Evolutionary conservation across 1,140 invertebrate genomes (phyloP), one percentile per base, ranked within the genome.

Genomic region (Himalopsyche phryganea): DNA sequence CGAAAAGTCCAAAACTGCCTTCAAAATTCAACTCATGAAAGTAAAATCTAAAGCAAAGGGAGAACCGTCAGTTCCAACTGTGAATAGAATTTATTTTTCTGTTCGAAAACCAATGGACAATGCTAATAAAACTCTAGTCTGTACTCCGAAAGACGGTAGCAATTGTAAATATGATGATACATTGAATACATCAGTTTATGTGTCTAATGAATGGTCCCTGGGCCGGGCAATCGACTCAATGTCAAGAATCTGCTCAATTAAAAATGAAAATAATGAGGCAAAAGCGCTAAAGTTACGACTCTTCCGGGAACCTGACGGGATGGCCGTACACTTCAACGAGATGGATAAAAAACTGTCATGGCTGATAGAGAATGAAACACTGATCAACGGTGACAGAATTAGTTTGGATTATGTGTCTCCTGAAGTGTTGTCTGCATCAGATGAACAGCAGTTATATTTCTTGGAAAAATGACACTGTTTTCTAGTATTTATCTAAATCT

Each of bases 1-100:
- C 5, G 33, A 57, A 1, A 60, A 60, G 53, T 57, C 61, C 11
- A 60, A 60, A 50, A 64, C 58, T 6, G 61, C 61, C 14, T 32
- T 64, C 1, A 64, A 64, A 45, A 51, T 64, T 20, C 61, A 57
- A 23, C 41, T 64, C 13, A 64, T 64, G 61, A 64, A 64, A 44
- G 17, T 64, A 6, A 64, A 64, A 60, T 60, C 57, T 1, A 64
- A 58, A 33, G 61, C 61, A 7, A 57, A 56, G 42, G 61, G 61
- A 4, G 58, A 60, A 58, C 40, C 54, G 18, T 38, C 35, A 4
- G 47, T 58, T 6, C 50, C 61, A 10, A 17, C 19, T 20, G 14
- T 38, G 20, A 54, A 64, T 45, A 40, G 61, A 49, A 45, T 60
- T 33, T 64, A 64, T 60, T 60, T 64, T 33, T 49, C 42, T 10